These are phyloP conservation scores for Phenacoccus solenopsis DNA, from an alignment of 1,140 invertebrate genomes.

Conservation along the genomic window DNA sequence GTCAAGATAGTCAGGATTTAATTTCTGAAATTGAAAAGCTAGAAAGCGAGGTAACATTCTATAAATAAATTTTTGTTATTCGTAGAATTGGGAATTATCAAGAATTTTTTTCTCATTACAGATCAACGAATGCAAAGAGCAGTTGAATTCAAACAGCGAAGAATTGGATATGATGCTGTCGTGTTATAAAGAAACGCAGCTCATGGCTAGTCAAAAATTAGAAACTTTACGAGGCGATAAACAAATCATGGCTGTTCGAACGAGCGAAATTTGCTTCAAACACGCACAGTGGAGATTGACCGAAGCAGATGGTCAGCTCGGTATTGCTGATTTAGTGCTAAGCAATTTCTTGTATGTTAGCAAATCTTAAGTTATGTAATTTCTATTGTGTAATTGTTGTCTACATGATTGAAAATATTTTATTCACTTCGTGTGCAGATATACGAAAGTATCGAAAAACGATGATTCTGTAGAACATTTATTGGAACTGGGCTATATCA, in stretches of 20 bases:
- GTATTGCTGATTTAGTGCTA: constrained; percentile 88
- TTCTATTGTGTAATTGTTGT: not conserved
- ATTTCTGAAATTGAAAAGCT: constrained; percentile 51
- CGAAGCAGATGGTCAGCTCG: constrained; percentile 92
- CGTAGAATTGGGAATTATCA: too few relatives aligned
- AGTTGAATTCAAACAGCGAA: constrained; percentile 71
- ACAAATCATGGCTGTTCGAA: constrained; percentile 57
- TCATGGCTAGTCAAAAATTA: constrained; percentile 45
- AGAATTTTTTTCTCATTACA: constrained; percentile 32
- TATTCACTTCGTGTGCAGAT: constrained; percentile 38
- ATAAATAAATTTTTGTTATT: too few relatives aligned
- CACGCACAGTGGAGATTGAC: constrained; percentile 97
- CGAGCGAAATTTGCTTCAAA: constrained; percentile 97
- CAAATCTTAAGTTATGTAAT: too few relatives aligned
- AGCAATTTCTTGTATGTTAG: constrained; percentile 81
- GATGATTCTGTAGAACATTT: constrained; percentile 96
- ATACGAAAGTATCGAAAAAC: constrained; percentile 91
- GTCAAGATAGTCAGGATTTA: constrained; percentile 39
- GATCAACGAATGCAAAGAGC: constrained; percentile 83
- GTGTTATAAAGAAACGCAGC: constrained; percentile 77
- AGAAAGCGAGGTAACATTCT: constrained; percentile 51
- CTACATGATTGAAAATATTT: not conserved
- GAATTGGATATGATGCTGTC: constrained; percentile 71
- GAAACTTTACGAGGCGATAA: constrained; percentile 42
- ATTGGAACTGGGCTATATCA: constrained; percentile 90